Evolutionary conservation across 2,113 vertebrate genomes (phyloP), one percentile per base, ranked within the genome.

Genomic region (Phalacrocorax aristotelis): DNA sequence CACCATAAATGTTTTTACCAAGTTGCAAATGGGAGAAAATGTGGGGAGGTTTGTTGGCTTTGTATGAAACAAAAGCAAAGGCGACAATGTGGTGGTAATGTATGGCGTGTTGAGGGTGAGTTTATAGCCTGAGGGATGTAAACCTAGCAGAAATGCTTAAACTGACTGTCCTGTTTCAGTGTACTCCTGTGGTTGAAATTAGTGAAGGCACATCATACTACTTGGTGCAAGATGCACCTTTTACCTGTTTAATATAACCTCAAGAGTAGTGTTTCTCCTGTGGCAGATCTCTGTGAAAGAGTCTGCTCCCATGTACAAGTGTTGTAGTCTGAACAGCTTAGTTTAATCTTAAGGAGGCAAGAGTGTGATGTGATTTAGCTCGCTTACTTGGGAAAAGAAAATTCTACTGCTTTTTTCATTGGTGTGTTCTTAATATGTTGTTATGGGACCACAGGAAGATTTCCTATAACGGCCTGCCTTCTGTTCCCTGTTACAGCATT

Each of bases 51-150:
- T 40, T 64, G 42, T 29, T 70, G 36, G 57, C 51, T 48, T 55
- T 32, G 51, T 40, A 15, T 1, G 2, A 62, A 30, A 25, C 0
- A 1, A 58, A 57, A 71, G 3, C 48, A 19, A 30, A 79, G 46
- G 7, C 44, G 29, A 4, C 7, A 16, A 7, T 4, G 1, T 11
- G 18, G 17, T 52, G 51, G 60, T 30, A 7, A 21, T 1, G 21
- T 46, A 3, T 25, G 18, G 6, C 7, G 25, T n/a, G 25, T 20
- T 17, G 38, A 88, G 36, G 71, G 64, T 0, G 13, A 46, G 21
- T 42, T 65, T 29, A 9, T 23, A 36, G 34, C 52, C 38, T 6
- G 46, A 7, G 38, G 44, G 58, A 13, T 66, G 46, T 51, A 57
- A 90, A 42, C 12, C 36, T 19, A 27, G 65, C 60, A 65, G 46